Evolutionary conservation across 2,888 invertebrate genomes (phyloP), one percentile per base, ranked within the genome.

Genomic region (Trichopoda pennipes): DNA sequence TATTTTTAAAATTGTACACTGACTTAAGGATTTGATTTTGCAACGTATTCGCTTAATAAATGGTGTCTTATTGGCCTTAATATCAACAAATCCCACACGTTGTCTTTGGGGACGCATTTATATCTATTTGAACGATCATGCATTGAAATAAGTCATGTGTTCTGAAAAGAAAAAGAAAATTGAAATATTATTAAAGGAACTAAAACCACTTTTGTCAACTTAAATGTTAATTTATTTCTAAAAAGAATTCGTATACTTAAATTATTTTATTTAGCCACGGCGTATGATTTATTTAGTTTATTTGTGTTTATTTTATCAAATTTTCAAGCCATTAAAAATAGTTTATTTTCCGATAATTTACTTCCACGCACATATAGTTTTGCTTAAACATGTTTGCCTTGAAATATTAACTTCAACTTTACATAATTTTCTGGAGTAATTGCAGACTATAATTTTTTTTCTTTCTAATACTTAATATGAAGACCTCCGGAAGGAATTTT

Each of bases 81-180:
- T 88, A 87, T 88, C 87, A 88, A 88, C 88, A 88, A 88, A 88
- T 89, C 88, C 88, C 88, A 87, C 87, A 85, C 87, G 86, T 86
- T 86, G 85, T 87, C 85, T 88, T 89, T 86, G 88, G 89, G 88
- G 87, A 89, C 89, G 89, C 89, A 89, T 89, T 89, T 89, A 89
- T 88, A 87, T 85, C 86, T 86, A 84, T 89, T 86, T 74, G 74
- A 81, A 64, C 66, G 80, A 83, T 73, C 83, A 80, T 69, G 83
- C 85, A 85, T 86, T 68, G 85, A 85, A 77, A 75, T 84, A 81
- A 80, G 76, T 79, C 83, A 85, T 84, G 74, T 56, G 66, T 76
- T 81, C 85, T 85, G 83, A 28, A 28, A 55, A 6, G 12, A 28
- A 81, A 70, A 69, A 10, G 55, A 70, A 32, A 3, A 28, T 49